These are phyloP conservation scores for Sorex fumeus DNA, from an alignment of 2,113 vertebrate genomes.

Conservation along the genomic window DNA sequence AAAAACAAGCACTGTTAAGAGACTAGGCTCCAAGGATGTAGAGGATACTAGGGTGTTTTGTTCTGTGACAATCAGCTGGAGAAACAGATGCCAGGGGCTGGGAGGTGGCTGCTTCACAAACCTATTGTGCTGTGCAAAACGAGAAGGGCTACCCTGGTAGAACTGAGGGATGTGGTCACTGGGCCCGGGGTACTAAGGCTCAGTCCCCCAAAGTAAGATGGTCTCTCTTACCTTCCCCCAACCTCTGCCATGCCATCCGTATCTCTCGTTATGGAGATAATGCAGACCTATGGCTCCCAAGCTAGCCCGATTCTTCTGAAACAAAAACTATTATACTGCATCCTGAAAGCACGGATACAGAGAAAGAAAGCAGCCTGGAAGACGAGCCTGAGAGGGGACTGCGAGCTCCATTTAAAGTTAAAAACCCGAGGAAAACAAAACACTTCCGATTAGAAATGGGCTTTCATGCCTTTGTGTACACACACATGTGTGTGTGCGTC, in stretches of 20 bases:
- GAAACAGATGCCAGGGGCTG: constrained; percentile 87
- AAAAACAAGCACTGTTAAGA: constrained; percentile 88
- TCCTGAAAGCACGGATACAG: constrained; percentile 84
- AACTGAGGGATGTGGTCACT: constrained; percentile 87
- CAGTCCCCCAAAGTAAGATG: constrained; percentile 84
- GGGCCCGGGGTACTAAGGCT: constrained; percentile 87
- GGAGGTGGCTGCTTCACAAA: constrained; percentile 86
- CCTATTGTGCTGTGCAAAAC: constrained; percentile 87
- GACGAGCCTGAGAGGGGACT: constrained; percentile 81
- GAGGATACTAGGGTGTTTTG: constrained; percentile 87
- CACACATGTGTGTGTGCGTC: constrained; percentile 53
- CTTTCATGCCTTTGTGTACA: constrained; percentile 83
- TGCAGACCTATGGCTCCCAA: constrained; percentile 88
- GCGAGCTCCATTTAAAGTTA: constrained; percentile 87
- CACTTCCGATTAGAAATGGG: constrained; percentile 87
- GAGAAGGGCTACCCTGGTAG: constrained; percentile 75
- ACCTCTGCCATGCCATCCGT: constrained; percentile 86
- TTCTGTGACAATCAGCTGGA: constrained; percentile 85
- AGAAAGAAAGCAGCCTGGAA: constrained; percentile 85
- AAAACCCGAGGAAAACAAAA: constrained; percentile 89
- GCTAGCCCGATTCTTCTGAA: constrained; percentile 88
- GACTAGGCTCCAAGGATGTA: constrained; percentile 81
- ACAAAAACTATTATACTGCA: constrained; percentile 90
- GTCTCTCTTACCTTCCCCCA: constrained; percentile 87
- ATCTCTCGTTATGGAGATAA: constrained; percentile 89